phyloP scores from a whole-genome alignment of 1,140 invertebrate species.

The Reticulitermes speratus region DNA sequence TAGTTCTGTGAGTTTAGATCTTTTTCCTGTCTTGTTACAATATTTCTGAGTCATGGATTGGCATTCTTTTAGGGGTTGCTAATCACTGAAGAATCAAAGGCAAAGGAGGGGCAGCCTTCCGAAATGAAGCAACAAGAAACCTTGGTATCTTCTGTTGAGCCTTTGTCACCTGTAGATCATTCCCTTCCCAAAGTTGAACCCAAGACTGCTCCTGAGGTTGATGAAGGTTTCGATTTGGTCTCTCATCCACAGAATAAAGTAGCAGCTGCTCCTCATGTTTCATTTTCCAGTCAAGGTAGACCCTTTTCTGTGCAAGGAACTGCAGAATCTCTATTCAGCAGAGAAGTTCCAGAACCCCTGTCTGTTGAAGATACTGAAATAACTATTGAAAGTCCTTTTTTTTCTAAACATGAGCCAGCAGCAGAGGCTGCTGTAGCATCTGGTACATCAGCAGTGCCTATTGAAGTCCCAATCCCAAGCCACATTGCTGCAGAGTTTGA shows the following conservation, averaged over 20 bases:
- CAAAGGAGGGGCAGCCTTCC: neutral
- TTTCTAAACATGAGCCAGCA: constrained; percentile 33
- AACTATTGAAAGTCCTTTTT: neutral
- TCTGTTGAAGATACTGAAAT: neutral
- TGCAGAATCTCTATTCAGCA: neutral
- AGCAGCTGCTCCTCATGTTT: neutral
- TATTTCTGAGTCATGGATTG: constrained; percentile 9
- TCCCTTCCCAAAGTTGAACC: neutral
- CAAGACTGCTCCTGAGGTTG: neutral
- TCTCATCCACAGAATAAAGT: neutral
- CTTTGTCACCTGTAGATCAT: neutral
- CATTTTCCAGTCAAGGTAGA: neutral
- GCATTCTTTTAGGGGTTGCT: constrained; percentile 27
- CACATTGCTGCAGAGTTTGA: neutral
- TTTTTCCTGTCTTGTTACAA: neutral
- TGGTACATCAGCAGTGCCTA: constrained; percentile 54
- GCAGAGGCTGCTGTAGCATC: constrained; percentile 61
- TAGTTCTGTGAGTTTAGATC: neutral
- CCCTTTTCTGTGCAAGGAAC: neutral
- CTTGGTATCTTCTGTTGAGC: neutral
- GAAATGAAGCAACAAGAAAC: constrained; percentile 2
- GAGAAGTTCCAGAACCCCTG: neutral
- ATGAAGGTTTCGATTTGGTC: neutral
- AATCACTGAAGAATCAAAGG: constrained; percentile 14
- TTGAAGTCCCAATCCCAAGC: constrained; percentile 47